Evolutionary conservation across 1,140 invertebrate species (phyloP).

Genomic region (Drosophila watanabei): DNA sequence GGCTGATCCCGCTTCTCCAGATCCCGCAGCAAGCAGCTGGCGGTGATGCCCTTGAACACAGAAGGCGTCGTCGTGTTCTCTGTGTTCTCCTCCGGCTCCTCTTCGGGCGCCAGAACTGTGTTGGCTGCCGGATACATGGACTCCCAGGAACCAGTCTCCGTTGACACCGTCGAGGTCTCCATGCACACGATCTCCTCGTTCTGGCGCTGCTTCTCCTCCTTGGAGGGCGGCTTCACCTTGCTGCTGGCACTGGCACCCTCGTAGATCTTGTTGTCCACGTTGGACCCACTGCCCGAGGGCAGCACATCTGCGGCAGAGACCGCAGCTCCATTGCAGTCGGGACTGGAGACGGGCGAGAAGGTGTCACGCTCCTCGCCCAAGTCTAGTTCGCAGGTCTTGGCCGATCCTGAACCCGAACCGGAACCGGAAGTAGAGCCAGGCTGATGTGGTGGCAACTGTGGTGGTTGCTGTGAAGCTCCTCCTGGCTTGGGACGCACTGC

Average conservation of each 20-base stretch:
- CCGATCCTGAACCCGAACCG: conserved; percentile 61
- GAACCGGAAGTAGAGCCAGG: conserved; percentile 33
- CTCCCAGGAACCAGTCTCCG: conserved; percentile 88
- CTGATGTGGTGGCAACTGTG: conserved; percentile 9
- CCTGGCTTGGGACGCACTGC: conserved; percentile 5
- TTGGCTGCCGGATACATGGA: conserved; percentile 86
- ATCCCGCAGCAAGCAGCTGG: conserved; percentile 74
- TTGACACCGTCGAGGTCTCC: conserved; percentile 88
- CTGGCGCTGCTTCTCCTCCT: conserved; percentile 90
- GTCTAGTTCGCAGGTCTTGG: conserved; percentile 80
- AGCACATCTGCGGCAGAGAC: conserved; percentile 6
- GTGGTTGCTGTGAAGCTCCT: not conserved
- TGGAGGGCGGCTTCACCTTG: conserved; percentile 85
- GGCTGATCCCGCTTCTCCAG: conserved; percentile 73
- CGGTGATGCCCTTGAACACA: conserved; percentile 60
- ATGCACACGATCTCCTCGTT: conserved; percentile 89
- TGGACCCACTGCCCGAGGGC: conserved; percentile 28
- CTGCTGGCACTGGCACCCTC: conserved; percentile 23
- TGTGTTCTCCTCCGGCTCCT: conserved; percentile 7
- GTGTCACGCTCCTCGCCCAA: conserved; percentile 79
- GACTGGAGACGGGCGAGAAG: conserved; percentile 75
- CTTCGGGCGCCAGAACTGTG: conserved; percentile 2
- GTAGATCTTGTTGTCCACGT: conserved; percentile 53
- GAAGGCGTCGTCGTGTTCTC: conserved; percentile 31
- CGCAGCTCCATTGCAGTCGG: conserved; percentile 56